Evolutionary conservation across 2,888 invertebrate species (phyloP).

Genomic region (Spisula solida): DNA sequence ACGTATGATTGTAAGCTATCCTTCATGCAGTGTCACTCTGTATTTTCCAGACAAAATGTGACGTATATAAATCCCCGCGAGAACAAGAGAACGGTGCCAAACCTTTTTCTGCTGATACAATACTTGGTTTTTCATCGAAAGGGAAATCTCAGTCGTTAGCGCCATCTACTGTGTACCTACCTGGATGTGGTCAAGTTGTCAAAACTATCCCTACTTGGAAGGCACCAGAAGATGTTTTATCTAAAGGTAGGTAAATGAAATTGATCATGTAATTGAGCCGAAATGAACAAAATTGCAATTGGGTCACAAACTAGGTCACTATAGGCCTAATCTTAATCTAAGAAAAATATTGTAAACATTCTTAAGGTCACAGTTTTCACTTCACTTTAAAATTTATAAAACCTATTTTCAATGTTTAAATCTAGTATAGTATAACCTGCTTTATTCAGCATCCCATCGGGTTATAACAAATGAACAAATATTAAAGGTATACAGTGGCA

Average conservation of each 20-base stretch:
- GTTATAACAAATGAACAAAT: too few relatives aligned
- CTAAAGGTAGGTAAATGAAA: slow-evolving; percentile 76
- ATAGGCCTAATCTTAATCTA: too few relatives aligned
- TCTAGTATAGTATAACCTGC: too few relatives aligned
- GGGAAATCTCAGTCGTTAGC: slow-evolving; percentile 52
- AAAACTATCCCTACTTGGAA: slow-evolving; percentile 83
- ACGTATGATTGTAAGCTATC: too few relatives aligned
- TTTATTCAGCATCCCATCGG: too few relatives aligned
- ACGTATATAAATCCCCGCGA: slow-evolving; percentile 77
- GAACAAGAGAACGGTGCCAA: slow-evolving; percentile 67
- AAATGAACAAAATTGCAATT: too few relatives aligned
- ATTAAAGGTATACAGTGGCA: too few relatives aligned
- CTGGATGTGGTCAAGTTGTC: slow-evolving; percentile 85
- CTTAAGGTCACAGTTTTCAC: too few relatives aligned
- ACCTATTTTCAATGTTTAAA: too few relatives aligned
- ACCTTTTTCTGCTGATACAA: slow-evolving; percentile 49
- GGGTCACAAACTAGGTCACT: too few relatives aligned
- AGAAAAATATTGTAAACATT: too few relatives aligned
- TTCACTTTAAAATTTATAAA: too few relatives aligned
- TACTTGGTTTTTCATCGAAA: slow-evolving; percentile 69
- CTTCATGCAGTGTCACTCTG: background rate
- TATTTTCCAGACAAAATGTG: slow-evolving; percentile 68
- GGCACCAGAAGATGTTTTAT: slow-evolving; percentile 84
- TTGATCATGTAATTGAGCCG: background rate
- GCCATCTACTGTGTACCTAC: slow-evolving; percentile 78